These are phyloP conservation scores for Hozukius guyotensis DNA, from an alignment of 2,797 vertebrate species.

Conservation along the genomic window DNA sequence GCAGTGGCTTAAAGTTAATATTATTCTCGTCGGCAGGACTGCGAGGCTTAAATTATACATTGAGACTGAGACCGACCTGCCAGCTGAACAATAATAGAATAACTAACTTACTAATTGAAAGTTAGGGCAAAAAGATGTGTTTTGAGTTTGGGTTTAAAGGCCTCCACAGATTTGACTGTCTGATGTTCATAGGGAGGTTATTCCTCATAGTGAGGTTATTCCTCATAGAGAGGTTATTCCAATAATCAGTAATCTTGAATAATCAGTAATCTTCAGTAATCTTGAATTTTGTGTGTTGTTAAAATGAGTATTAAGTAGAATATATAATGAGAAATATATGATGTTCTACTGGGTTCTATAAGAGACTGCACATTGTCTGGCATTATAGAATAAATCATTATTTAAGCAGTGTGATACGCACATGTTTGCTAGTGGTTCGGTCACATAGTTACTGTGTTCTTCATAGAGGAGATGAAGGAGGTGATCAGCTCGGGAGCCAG, in stretches of 20 bases:
- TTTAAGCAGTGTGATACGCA: constrained; percentile 12
- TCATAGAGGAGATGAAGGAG: constrained; percentile 37
- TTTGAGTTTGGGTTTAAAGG: too few species aligned
- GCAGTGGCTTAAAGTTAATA: too few species aligned
- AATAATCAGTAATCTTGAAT: neutral
- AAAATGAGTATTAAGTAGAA: neutral
- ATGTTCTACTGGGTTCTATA: neutral
- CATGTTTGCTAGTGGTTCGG: constrained; percentile 3
- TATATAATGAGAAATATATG: neutral
- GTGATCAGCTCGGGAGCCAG: constrained; percentile 12
- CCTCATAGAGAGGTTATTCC: too few species aligned
- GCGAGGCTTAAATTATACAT: too few species aligned
- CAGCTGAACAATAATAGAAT: too few species aligned
- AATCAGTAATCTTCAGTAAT: neutral
- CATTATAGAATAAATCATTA: neutral
- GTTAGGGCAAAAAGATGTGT: too few species aligned
- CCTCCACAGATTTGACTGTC: too few species aligned
- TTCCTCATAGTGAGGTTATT: too few species aligned
- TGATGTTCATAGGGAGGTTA: too few species aligned
- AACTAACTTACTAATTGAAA: too few species aligned
- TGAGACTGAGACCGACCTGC: too few species aligned
- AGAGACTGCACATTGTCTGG: neutral
- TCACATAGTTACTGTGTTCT: constrained; percentile 23
- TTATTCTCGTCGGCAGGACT: too few species aligned
- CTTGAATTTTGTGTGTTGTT: neutral